Evolutionary conservation across 2,113 vertebrate species (phyloP).

Genomic region (Colossoma macropomum): DNA sequence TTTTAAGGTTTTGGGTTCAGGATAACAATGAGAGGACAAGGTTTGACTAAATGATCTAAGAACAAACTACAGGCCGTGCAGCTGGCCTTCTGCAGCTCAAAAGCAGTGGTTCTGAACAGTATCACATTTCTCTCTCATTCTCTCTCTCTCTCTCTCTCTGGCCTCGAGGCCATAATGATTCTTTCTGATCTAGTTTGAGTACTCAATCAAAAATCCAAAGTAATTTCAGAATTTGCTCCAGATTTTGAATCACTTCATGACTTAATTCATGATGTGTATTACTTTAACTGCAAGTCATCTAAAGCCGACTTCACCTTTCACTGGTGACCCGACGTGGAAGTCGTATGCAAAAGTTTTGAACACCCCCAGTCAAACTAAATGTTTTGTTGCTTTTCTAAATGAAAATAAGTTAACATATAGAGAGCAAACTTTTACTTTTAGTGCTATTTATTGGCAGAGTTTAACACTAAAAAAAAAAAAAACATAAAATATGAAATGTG

Average conservation of each 20-base stretch:
- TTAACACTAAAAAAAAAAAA: too few species aligned
- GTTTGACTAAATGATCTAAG: slow-evolving; percentile 8
- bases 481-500: too few species aligned
- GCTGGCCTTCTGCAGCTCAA: slow-evolving; percentile 18
- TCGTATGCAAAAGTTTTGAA: too few species aligned
- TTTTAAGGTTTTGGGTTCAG: slow-evolving; percentile 32
- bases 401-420: too few species aligned
- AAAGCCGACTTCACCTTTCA: too few species aligned
- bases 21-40: background rate
- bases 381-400: too few species aligned
- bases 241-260: background rate
- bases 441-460: too few species aligned
- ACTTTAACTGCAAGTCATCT: background rate
- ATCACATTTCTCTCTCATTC: background rate
- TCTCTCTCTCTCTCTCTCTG: too few species aligned
- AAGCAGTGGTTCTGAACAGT: background rate
- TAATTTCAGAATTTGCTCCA: background rate
- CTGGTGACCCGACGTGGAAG: too few species aligned
- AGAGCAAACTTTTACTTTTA: too few species aligned
- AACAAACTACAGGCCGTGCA: slow-evolving; percentile 6
- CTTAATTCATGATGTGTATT: background rate
- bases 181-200: background rate
- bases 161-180: background rate
- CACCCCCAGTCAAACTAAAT: too few species aligned
- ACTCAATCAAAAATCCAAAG: background rate